Evolutionary conservation across 1,140 invertebrate genomes (phyloP).

Genomic region (Lepidotrigona ventralis): DNA sequence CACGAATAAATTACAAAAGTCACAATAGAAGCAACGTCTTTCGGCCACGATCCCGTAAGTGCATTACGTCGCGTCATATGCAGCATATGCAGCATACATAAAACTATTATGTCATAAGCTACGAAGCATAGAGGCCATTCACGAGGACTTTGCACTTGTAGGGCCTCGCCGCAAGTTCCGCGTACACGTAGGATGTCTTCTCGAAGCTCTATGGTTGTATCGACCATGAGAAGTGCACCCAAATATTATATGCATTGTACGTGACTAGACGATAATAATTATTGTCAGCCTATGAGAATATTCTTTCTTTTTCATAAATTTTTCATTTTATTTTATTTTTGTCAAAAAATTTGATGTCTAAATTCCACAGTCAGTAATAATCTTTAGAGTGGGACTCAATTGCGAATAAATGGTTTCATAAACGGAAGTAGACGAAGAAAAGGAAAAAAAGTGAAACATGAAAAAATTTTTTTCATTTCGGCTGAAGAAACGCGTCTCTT

Average conservation of each 20-base stretch:
- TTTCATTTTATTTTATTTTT: neutral
- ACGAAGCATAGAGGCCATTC: slow-evolving; percentile 60
- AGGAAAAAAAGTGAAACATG: neutral
- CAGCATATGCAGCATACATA: slow-evolving; percentile 52
- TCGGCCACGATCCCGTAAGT: slow-evolving; percentile 3
- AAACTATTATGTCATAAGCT: slow-evolving; percentile 73
- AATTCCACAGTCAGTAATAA: too few species aligned
- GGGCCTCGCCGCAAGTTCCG: slow-evolving; percentile 33
- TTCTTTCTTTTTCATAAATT: neutral
- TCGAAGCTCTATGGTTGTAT: neutral
- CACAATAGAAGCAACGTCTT: neutral
- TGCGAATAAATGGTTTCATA: neutral
- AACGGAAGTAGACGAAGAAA: neutral
- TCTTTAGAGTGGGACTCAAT: neutral
- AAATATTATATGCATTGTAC: neutral
- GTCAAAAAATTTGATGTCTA: neutral
- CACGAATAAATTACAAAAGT: slow-evolving; percentile 10
- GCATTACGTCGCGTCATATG: slow-evolving; percentile 24
- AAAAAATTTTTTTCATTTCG: too few species aligned
- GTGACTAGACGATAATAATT: neutral
- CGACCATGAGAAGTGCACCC: neutral
- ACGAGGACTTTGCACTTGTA: slow-evolving; percentile 51
- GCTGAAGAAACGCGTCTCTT: too few species aligned
- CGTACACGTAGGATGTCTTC: slow-evolving; percentile 42
- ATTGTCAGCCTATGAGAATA: neutral